These are phyloP conservation scores for Chauna torquata DNA, from an alignment of 2,113 vertebrate genomes.

Conservation along the genomic window DNA sequence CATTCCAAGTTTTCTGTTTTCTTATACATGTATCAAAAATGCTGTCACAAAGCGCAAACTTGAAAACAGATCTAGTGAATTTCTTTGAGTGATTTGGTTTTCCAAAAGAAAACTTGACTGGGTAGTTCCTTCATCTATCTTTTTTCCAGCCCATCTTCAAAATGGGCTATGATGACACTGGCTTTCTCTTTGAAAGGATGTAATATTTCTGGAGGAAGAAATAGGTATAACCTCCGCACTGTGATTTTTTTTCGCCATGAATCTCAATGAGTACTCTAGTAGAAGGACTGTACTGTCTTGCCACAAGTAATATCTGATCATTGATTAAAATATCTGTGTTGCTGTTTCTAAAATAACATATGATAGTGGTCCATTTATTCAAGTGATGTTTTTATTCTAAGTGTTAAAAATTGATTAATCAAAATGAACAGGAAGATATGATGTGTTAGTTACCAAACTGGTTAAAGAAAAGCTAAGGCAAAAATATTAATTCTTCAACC, in stretches of 20 bases:
- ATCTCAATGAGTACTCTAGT: neutral
- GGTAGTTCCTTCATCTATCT: rapidly evolving
- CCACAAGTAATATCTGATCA: neutral
- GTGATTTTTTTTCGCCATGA: neutral
- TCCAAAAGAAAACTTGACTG: neutral
- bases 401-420: neutral
- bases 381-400: neutral
- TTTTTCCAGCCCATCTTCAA: neutral
- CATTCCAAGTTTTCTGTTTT: neutral
- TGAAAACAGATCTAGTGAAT: neutral
- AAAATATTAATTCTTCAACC: neutral
- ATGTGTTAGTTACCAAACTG: neutral
- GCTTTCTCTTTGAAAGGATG: neutral
- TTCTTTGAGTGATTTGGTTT: neutral
- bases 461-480: neutral
- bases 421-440: neutral
- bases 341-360: neutral
- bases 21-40: neutral
- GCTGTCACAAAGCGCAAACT: neutral
- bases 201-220: neutral
- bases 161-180: neutral
- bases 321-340: neutral
- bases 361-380: neutral
- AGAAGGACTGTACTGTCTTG: neutral
- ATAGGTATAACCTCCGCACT: neutral